Evolutionary conservation across 2,797 vertebrate species (phyloP).

Genomic region (Paratrypauchen microcephalus): DNA sequence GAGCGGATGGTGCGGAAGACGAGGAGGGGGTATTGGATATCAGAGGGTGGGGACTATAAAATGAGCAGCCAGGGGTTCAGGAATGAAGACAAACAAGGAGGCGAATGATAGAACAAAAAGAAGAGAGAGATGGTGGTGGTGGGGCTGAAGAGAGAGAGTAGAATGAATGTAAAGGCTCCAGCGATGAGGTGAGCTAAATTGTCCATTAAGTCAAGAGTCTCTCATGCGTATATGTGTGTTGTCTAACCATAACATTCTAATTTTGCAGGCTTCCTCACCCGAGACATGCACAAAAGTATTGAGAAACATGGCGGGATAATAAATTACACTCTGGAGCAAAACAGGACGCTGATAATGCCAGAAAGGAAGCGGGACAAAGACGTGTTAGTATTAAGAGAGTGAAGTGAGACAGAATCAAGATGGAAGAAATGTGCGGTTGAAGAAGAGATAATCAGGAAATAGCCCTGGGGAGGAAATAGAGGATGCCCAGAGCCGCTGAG

Average conservation of each 20-base stretch:
- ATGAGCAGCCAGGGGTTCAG: slow-evolving; percentile 23
- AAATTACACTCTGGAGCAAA: slow-evolving; percentile 40
- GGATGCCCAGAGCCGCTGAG: slow-evolving; percentile 39
- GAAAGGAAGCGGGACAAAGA: slow-evolving; percentile 37
- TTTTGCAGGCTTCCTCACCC: slow-evolving; percentile 64
- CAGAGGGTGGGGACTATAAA: slow-evolving; percentile 19
- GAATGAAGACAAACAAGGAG: slow-evolving; percentile 36
- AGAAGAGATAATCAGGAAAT: slow-evolving; percentile 37
- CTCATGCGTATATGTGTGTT: slow-evolving; percentile 66
- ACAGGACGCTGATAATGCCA: slow-evolving; percentile 45
- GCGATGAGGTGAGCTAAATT: slow-evolving; percentile 72
- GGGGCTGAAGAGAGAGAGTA: slow-evolving; percentile 36
- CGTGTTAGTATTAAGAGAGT: slow-evolving; percentile 14
- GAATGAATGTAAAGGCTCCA: slow-evolving; percentile 70
- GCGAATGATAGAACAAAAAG: slow-evolving; percentile 30
- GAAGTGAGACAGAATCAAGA: slow-evolving; percentile 29
- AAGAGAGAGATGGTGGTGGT: slow-evolving; percentile 43
- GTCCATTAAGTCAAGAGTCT: slow-evolving; percentile 71
- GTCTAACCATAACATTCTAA: slow-evolving; percentile 68
- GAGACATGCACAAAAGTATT: slow-evolving; percentile 54
- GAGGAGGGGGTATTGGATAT: neutral
- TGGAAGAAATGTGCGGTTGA: slow-evolving; percentile 47
- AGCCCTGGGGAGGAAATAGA: slow-evolving; percentile 46
- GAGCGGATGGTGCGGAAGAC: slow-evolving; percentile 4
- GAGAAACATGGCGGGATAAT: neutral